Conservation (phyloP, 2,888 invertebrate species). For the Troilus luridus region DNA sequence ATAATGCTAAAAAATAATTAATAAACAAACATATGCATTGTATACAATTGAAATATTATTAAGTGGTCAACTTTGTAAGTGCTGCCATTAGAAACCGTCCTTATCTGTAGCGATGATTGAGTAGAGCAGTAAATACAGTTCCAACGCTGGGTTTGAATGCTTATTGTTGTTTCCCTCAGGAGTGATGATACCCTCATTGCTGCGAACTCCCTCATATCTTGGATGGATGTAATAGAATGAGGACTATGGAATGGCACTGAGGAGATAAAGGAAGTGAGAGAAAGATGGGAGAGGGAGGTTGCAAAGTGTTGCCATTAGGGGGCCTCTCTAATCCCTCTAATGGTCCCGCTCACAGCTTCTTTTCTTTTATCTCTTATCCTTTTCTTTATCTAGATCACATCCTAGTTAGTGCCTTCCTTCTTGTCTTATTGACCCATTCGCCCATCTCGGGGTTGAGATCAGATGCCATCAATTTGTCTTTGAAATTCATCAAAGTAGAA, state of each 20-base stretch:
- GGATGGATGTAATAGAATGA: not conserved
- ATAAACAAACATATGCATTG: too few species aligned
- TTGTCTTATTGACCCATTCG: not conserved
- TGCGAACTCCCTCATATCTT: not conserved
- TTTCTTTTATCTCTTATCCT: not conserved
- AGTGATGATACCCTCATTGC: not conserved
- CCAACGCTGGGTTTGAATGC: not conserved
- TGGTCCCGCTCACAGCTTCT: not conserved
- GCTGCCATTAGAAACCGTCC: too few species aligned
- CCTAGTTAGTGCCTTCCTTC: slow-evolving; percentile 3
- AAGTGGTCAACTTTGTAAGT: too few species aligned
- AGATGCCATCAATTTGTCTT: not conserved
- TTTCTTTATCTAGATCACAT: not conserved
- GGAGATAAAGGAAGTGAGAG: not conserved
- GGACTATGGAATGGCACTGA: not conserved
- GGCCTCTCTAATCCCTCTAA: not conserved
- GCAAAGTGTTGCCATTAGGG: not conserved
- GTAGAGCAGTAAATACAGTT: not conserved
- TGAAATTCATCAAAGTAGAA: not conserved
- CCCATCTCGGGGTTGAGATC: not conserved
- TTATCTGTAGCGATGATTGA: not conserved
- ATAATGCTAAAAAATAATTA: too few species aligned
- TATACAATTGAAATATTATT: too few species aligned
- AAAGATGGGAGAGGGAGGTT: not conserved
- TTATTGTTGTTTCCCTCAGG: not conserved